Base-by-base conservation (phyloP, 2,888 invertebrate species). In the Ariolimax columbianus region DNA sequence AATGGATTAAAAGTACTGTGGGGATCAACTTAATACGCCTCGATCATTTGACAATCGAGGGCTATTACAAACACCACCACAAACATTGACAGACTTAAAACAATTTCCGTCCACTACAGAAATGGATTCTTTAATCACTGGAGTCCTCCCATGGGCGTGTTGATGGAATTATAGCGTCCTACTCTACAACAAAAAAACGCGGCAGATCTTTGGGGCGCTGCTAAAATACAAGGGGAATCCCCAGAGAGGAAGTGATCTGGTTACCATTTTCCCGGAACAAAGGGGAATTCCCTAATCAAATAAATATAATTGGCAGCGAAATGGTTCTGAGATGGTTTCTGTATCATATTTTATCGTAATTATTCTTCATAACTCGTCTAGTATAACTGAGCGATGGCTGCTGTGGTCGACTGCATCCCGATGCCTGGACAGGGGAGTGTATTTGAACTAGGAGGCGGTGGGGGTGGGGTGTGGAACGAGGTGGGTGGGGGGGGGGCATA, bases 161-260 rank as follows among this genome's bases (percentile, higher is more conserved):
- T 30, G 11, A 63, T 63, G 2, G 2, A 63, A 63, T 63, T 63
- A n/a, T 59, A 63, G 30, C 63, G 17, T n/a, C n/a, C n/a, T n/a
- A n/a, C n/a, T n/a, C n/a, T n/a, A n/a, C n/a, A 19, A 23, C 55
- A 55, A 6, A 55, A 55, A 55, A 55, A 55, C 3, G 55, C 55
- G 2, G 55, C n/a, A n/a, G 55, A 55, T 55, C 19, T 17, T 55
- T 23, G 63, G n/a, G 7, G 63, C n/a, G 17, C 19, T 17, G 40
- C 75, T 40, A 51, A 47, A 40, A 40, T 7, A 75, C 63, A 63
- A 63, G 26, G 63, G 63, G 63, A 63, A 63, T 63, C 63, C 63
- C 63, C 63, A 6, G 63, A 63, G 63, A 63, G 63, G 30, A 30
- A n/a, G 4, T 30, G 63, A 30, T 63, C 63, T 63, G 9, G 26